These are phyloP conservation scores for Nettapus auritus DNA, from an alignment of 2,113 vertebrate species.

Conservation along the genomic window DNA sequence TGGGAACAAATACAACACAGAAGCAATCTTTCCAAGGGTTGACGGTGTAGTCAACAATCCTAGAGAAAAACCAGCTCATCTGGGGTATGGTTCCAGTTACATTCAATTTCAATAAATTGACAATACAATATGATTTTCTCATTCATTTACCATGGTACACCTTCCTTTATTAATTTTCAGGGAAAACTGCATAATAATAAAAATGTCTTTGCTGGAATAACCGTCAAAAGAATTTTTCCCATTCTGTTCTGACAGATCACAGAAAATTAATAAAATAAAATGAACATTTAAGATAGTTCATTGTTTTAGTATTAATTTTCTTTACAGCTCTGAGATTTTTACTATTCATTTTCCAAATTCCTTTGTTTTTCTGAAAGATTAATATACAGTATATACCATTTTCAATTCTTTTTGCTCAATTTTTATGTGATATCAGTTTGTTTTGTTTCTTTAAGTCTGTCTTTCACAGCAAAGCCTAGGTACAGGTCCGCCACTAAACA, in stretches of 20 bases:
- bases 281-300: background rate
- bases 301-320: background rate
- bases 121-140: background rate
- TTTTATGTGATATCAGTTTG: background rate
- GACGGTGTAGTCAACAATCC: background rate
- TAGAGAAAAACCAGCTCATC: background rate
- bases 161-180: background rate
- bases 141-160: background rate
- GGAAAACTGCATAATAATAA: background rate
- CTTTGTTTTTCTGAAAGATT: background rate
- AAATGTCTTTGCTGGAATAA: background rate
- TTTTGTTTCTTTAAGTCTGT: background rate
- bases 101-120: background rate
- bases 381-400: background rate
- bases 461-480: background rate
- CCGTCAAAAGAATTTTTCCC: rapidly evolving
- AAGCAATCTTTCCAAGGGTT: background rate
- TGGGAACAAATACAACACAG: background rate
- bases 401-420: background rate
- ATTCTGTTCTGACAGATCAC: background rate
- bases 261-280: background rate
- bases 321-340: background rate
- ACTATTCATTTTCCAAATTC: background rate
- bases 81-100: background rate
- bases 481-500: background rate